Percentiles rank a stretch among this genome's conserved stretches.
Conservation (phyloP, 2,888 invertebrate genomes). For the Empis stercorea region DNA sequence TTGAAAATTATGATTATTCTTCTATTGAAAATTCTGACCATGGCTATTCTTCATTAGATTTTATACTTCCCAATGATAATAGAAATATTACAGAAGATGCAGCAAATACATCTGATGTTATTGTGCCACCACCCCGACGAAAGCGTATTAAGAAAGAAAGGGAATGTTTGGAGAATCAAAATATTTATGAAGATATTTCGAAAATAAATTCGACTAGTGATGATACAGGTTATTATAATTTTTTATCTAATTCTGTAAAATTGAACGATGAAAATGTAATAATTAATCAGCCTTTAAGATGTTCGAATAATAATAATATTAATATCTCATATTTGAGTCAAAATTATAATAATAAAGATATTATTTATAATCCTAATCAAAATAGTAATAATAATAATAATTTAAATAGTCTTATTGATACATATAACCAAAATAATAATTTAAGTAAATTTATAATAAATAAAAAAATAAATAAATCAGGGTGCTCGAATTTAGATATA, state of each 20-base stretch:
- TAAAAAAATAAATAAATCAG: slow-evolving; percentile 12
- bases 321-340: neutral
- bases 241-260: neutral
- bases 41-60: neutral
- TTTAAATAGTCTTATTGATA: slow-evolving; percentile 3
- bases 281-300: neutral
- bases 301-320: neutral
- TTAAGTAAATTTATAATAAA: neutral
- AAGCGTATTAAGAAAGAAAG: neutral
- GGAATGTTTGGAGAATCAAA: neutral
- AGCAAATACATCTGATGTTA: neutral
- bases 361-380: no score
- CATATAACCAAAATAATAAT: neutral
- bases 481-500: slow-evolving; percentile 13
- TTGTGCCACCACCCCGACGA: neutral
- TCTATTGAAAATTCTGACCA: neutral
- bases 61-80: neutral
- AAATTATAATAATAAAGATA: neutral
- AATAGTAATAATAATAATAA: neutral
- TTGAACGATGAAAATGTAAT: neutral
- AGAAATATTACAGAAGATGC: neutral
- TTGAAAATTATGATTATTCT: neutral
- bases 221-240: neutral
- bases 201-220: neutral
- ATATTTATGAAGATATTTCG: neutral